Base-by-base conservation (phyloP, 2,113 vertebrate genomes). In the Nerophis lumbriciformis region DNA sequence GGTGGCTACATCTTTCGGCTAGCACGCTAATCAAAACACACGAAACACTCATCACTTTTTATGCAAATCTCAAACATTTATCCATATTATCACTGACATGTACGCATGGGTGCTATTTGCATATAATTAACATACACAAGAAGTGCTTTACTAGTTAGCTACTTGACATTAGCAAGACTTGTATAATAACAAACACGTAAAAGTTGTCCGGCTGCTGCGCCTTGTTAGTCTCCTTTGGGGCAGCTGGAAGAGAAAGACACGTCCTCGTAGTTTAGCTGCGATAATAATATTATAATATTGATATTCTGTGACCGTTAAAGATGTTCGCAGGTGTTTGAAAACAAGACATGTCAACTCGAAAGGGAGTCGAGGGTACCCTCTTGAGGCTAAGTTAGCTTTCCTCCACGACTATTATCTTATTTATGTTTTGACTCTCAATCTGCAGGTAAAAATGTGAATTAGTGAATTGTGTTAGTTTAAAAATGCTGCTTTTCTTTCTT, bases 281-380 rank as follows among this genome's bases (percentile, higher is more conserved):
- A 13, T 28, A 3, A 19, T 19, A 19, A 19, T 19, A 19, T 19
- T 1, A 1, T 19, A 19, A 19, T 2, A 12, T 0, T 1, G 39
- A 38, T 2, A 49, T 37, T 7, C 49, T 47, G 51, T 70, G 60
- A 39, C 48, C 54, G 11, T 48, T 45, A 12, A 12, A 45, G 42
- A 15, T 0, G 6, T 53, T 53, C 15, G 15, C 10, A 16, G 16
- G 51, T 66, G 36, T 79, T 78, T 77, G 69, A 65, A 83, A 84
- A 83, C 80, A 85, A 79, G 75, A 72, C 77, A 77, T 81, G 81
- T 84, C 78, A 84, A 85, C 74, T 82, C 79, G 73, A 81, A 69
- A 72, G 66, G 66, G 66, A 52, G 42, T 45, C 57, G 61, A 80
- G 69, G 76, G 49, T 68, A n/a, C 54, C 68, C 57, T 72, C 56